Base-by-base conservation (phyloP, 2,113 vertebrate species). In the Carassius auratus region DNA sequence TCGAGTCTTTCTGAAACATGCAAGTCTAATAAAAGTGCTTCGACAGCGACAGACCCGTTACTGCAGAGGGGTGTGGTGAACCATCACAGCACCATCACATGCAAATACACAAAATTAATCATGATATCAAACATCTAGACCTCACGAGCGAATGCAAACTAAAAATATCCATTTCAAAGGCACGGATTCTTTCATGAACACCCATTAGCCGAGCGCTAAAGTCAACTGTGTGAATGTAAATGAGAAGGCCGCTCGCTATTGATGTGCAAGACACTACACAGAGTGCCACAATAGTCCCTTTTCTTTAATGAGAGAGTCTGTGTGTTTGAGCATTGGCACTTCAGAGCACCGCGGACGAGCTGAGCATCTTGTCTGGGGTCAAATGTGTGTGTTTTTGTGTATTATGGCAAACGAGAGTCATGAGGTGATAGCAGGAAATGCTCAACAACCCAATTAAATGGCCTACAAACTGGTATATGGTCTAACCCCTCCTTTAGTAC, bases 81-180 rank as follows among this genome's bases (percentile, higher is more conserved):
- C 21, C 2, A 76, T 62, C 14, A 48, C 7, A 81, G 8, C 15
- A 81, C 30, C 66, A 82, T 33, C 62, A 52, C 36, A 52, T 30
- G 23, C 38, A 6, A 26, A 64, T 68, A 52, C 61, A 50, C 8
- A 30, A 42, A 45, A 45, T 38, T 38, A 15, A 83, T n/a, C 19
- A 57, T 4, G 17, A 21, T 66, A 23, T 48, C 45, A 83, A 81
- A 30, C 48, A 38, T 76, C 3, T 48, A 48, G 64, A 78, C n/a
- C 64, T 55, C 33, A 19, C 36, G 61, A 36, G 19, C 23, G 48
- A 45, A 33, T 59, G 73, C 48, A 38, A 61, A 55, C 21, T 66
- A 45, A 30, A 33, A 33, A 88, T 79, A 59, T 86, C 84, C 76
- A 88, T 84, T 86, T 86, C 76, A 84, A 81, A 19, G 17, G 45